These are phyloP conservation scores for Liopterus haemorrhoidalis DNA, from an alignment of 2,888 invertebrate species.

Conservation along the genomic window DNA sequence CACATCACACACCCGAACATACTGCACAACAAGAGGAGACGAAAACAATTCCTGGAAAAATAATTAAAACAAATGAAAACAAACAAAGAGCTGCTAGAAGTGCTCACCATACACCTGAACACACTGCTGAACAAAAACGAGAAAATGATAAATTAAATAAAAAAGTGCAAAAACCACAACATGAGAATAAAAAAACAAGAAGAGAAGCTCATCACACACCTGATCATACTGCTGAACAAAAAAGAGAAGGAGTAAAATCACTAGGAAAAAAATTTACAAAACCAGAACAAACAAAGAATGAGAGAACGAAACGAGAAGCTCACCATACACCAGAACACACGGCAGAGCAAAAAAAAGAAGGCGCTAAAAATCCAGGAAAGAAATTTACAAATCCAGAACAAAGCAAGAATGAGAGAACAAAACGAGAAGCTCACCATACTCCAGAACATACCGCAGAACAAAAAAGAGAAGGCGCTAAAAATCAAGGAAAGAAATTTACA, in stretches of 20 bases:
- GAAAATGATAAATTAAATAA: conserved; percentile 17
- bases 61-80: no score
- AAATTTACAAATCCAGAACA: no score
- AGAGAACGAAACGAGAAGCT: no score
- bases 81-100: no score
- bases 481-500: conserved; percentile 25
- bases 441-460: conserved; percentile 35
- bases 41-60: conserved; percentile 10
- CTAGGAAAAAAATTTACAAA: conserved; percentile 10
- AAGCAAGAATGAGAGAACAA: no score
- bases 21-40: no score
- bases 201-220: conserved; percentile 27
- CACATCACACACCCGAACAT: no score
- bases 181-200: no score
- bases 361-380: conserved; percentile 23
- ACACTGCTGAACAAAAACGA: conserved; percentile 33
- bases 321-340: conserved; percentile 37
- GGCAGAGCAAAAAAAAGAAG: conserved; percentile 30
- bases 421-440: conserved; percentile 33
- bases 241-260: conserved; percentile 20
- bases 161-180: no score
- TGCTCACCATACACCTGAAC: conserved; percentile 37
- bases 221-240: conserved; percentile 34
- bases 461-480: conserved; percentile 24
- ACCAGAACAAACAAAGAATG: no score